Conservation (phyloP, 2,113 vertebrate genomes). For the Psilopogon haemacephalus region DNA sequence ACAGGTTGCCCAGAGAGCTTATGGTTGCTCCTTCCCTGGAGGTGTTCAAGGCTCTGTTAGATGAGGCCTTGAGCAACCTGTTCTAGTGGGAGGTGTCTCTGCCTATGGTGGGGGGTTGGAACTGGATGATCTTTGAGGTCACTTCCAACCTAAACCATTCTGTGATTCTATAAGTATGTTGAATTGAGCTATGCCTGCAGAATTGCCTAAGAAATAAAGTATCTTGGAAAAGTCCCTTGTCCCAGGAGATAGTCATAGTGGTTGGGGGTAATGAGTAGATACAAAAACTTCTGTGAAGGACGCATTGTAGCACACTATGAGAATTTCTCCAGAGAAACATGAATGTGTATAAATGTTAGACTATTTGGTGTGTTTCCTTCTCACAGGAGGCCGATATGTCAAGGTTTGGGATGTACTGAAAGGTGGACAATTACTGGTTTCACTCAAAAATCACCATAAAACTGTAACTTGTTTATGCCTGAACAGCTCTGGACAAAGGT, state of each 20-base stretch:
- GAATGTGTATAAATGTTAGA: rapidly evolving
- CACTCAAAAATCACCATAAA: conserved; percentile 96
- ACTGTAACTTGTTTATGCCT: conserved; percentile 92
- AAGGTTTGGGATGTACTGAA: conserved; percentile 97
- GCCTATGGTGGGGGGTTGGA: no score
- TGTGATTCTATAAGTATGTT: not conserved
- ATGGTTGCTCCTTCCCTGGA: no score
- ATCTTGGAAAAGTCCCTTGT: not conserved
- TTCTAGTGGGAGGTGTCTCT: no score
- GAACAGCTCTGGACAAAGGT: conserved; percentile 87
- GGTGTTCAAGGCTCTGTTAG: no score
- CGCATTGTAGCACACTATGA: not conserved
- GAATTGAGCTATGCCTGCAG: not conserved
- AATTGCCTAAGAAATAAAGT: not conserved
- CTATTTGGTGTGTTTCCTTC: not conserved
- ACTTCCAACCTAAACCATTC: no score
- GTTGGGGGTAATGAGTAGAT: not conserved
- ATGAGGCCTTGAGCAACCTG: no score
- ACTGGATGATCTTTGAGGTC: no score
- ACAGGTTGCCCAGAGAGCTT: no score
- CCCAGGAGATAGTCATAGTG: not conserved
- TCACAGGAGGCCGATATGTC: conserved; percentile 89
- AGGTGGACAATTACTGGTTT: conserved; percentile 91
- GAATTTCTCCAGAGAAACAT: not conserved
- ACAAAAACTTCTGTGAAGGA: not conserved